Percentiles rank a stretch among this genome's conserved stretches.
Conservation (phyloP, 2,113 vertebrate species). For the Sinocyclocheilus anshuiensis region DNA sequence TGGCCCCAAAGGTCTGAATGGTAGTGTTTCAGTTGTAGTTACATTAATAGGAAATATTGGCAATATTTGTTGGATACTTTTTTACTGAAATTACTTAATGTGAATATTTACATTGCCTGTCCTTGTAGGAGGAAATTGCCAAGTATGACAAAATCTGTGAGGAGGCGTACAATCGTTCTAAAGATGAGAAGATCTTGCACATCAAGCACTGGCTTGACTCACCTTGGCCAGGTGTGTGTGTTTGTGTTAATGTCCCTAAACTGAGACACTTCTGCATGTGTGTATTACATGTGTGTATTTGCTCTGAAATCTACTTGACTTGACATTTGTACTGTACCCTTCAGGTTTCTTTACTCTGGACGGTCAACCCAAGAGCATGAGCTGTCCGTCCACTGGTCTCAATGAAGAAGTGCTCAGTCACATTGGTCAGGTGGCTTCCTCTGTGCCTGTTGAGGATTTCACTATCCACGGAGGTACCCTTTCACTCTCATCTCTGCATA, state of each 20-base stretch:
- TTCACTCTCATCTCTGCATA: background rate
- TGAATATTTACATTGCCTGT: background rate
- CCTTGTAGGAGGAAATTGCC: conserved; percentile 84
- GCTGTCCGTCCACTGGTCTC: conserved; percentile 87
- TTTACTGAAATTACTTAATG: no score
- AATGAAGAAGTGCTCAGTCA: conserved; percentile 81
- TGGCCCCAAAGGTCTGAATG: background rate
- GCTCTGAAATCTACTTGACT: background rate
- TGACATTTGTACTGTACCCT: conserved; percentile 6
- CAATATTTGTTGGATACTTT: background rate
- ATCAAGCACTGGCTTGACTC: conserved; percentile 98
- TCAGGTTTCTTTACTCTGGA: conserved; percentile 93
- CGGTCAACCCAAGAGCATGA: conserved; percentile 89
- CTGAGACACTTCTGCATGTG: background rate
- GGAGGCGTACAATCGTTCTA: conserved; percentile 87
- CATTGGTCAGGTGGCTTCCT: conserved; percentile 88
- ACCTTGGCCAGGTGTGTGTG: conserved; percentile 86
- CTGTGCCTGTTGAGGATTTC: conserved; percentile 88
- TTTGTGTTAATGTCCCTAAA: background rate
- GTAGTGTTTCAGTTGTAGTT: background rate
- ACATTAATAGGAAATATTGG: background rate
- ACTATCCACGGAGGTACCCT: conserved; percentile 87
- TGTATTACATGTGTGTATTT: conserved; percentile 5
- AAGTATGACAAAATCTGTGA: conserved; percentile 93
- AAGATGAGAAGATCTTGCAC: conserved; percentile 94